Percentiles rank a stretch among this genome's conserved stretches.
Evolutionary conservation across 2,888 invertebrate genomes (phyloP).

Genomic region (Tetanocera ferruginea): DNA sequence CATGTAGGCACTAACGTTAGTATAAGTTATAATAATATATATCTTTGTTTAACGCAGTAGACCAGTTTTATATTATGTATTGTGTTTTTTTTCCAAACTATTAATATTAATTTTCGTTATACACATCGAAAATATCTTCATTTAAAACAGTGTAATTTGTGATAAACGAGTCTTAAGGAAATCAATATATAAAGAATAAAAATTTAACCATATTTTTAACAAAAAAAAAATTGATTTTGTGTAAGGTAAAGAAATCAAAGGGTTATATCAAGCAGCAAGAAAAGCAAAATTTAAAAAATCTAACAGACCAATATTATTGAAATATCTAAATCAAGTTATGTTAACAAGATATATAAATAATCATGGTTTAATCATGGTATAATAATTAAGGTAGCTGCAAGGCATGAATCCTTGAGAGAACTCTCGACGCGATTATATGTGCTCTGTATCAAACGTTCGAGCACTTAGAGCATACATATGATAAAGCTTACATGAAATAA

Average conservation of each 20-base stretch:
- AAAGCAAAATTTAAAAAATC: too few relatives aligned
- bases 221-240: neutral
- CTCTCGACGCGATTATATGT: too few relatives aligned
- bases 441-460: too few relatives aligned
- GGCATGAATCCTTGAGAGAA: too few relatives aligned
- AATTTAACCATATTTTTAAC: slow-evolving; percentile 11
- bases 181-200: slow-evolving; percentile 30
- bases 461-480: too few relatives aligned
- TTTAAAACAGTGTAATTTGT: slow-evolving; percentile 46
- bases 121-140: slow-evolving; percentile 6
- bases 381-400: too few relatives aligned
- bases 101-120: neutral
- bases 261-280: too few relatives aligned
- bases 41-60: neutral
- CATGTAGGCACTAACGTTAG: neutral
- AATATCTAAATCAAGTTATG: too few relatives aligned
- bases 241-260: neutral
- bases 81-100: slow-evolving; percentile 45
- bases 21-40: neutral
- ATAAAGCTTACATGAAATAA: too few relatives aligned
- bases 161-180: slow-evolving; percentile 47
- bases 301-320: too few relatives aligned
- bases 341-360: too few relatives aligned
- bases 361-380: too few relatives aligned
- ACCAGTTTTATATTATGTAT: neutral